A percentile compares a stretch with the other conserved stretches of the same genome.
Evolutionary conservation across 2,888 invertebrate genomes (phyloP).

Genomic region (Cyaniris semiargus): DNA sequence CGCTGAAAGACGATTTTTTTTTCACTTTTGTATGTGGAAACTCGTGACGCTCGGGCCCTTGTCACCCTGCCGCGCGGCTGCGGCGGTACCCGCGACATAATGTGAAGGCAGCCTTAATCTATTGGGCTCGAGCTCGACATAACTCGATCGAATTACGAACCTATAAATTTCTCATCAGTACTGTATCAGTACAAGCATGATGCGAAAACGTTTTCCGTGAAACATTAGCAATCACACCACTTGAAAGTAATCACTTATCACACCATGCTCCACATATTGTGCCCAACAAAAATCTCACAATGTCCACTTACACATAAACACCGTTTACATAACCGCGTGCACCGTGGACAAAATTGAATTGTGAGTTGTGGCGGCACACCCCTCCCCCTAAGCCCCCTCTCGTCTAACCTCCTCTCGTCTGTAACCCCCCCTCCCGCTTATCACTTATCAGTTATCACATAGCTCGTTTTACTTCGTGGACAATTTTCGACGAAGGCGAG

Average conservation of each 20-base stretch:
- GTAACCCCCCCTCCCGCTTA: neutral
- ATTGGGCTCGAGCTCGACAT: no score
- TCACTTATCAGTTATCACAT: slow-evolving; percentile 32
- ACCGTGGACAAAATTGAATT: slow-evolving; percentile 40
- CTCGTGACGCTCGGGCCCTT: no score
- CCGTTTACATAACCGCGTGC: neutral
- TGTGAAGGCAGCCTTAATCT: no score
- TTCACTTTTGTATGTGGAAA: no score
- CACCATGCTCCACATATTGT: neutral
- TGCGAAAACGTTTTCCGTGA: no score
- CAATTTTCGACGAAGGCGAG: neutral
- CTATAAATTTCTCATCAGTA: no score
- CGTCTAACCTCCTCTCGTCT: slow-evolving; percentile 28
- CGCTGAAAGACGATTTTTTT: no score
- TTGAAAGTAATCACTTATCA: neutral
- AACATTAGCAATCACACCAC: no score
- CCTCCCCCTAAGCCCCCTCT: slow-evolving; percentile 23
- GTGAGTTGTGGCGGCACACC: slow-evolving; percentile 39
- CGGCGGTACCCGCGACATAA: no score
- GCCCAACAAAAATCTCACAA: neutral
- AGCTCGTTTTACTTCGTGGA: slow-evolving; percentile 30
- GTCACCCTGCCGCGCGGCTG: no score
- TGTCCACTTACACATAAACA: neutral
- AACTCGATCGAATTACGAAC: no score
- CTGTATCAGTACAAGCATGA: no score